Conservation (phyloP, 2,797 vertebrate genomes). For the Euthynnus affinis region DNA sequence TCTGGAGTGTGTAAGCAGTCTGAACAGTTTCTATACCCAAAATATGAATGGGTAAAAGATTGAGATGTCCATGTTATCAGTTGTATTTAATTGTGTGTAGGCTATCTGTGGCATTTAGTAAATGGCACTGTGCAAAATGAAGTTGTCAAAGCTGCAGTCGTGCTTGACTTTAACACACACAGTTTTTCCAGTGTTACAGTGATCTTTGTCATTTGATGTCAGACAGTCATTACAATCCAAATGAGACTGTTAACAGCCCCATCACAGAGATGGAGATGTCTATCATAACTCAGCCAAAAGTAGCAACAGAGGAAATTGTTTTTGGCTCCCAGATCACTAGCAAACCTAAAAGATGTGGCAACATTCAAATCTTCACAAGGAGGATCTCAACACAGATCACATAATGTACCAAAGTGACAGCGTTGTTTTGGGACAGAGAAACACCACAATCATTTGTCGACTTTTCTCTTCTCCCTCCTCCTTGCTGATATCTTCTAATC, state of each 20-base stretch:
- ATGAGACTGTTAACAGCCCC: slow-evolving; percentile 49
- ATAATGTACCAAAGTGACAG: slow-evolving; percentile 31
- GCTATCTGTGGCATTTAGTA: slow-evolving; percentile 34
- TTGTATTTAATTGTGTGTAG: slow-evolving; percentile 2
- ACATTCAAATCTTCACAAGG: slow-evolving; percentile 31
- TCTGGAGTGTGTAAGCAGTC: slow-evolving; percentile 36
- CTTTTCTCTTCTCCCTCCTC: slow-evolving; percentile 40
- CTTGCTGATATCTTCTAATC: slow-evolving; percentile 69
- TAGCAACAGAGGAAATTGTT: slow-evolving; percentile 54
- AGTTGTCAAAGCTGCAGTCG: slow-evolving; percentile 40
- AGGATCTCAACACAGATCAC: slow-evolving; percentile 47
- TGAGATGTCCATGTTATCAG: slow-evolving; percentile 24
- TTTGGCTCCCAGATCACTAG: slow-evolving; percentile 51
- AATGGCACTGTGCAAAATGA: slow-evolving; percentile 39
- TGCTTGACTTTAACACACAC: slow-evolving; percentile 31
- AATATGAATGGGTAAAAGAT: slow-evolving; percentile 31
- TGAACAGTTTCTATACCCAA: slow-evolving; percentile 1
- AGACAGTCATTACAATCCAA: slow-evolving; percentile 50
- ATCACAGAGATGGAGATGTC: slow-evolving; percentile 54
- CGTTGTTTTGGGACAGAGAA: slow-evolving; percentile 57
- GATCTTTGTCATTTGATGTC: slow-evolving; percentile 45
- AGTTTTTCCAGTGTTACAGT: slow-evolving; percentile 19
- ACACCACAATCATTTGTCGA: slow-evolving; percentile 56
- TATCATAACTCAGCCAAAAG: slow-evolving; percentile 56
- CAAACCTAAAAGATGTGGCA: slow-evolving; percentile 33